Base-by-base conservation (phyloP, 1,140 invertebrate species). In the Trachymyrmex cornetzi region DNA sequence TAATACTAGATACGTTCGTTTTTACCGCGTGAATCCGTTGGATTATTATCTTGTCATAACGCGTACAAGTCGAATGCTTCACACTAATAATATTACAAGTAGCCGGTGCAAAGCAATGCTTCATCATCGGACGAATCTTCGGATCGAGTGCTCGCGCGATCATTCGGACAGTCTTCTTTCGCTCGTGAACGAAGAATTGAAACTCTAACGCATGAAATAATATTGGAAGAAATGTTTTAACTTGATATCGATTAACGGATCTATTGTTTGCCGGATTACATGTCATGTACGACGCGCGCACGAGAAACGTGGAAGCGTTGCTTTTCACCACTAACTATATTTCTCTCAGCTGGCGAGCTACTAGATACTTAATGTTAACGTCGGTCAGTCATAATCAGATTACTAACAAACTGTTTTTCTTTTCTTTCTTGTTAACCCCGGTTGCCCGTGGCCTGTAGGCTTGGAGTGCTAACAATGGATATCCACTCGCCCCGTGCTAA, bases 391-490 rank as follows among this genome's bases (percentile, higher is more conserved):
- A 95, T 95, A 94, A 94, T 94, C 92, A 93, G 93, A 95, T 94
- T 95, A 96, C 96, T 96, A 96, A 96, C 96, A 96, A 95, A 95
- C 95, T 96, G 95, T 96, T 96, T 96, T 96, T 95, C 95, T 96
- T 96, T 96, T 95, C 95, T 96, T 96, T 96, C 95, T 96, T 96
- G 95, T 96, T 96, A 96, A 96, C 95, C 95, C 94, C 95, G 95
- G 95, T 96, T 96, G 95, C 95, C 95, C 95, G 95, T 95, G 95
- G 95, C 95, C 95, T 96, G 95, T 96, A 97, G 96, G 96, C 96
- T 96, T 96, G 95, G 96, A 96, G 96, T 97, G 96, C 96, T 97
- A 96, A 96, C 96, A 95, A 95, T 95, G 95, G 95, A 95, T 84
- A 95, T 95, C 95, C 95, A 95, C 94, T 95, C 94, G 94, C 93